Evolutionary conservation across 2,113 vertebrate species (phyloP), one percentile per base, ranked within the genome.

Genomic region (Prochilodus magdalenae): DNA sequence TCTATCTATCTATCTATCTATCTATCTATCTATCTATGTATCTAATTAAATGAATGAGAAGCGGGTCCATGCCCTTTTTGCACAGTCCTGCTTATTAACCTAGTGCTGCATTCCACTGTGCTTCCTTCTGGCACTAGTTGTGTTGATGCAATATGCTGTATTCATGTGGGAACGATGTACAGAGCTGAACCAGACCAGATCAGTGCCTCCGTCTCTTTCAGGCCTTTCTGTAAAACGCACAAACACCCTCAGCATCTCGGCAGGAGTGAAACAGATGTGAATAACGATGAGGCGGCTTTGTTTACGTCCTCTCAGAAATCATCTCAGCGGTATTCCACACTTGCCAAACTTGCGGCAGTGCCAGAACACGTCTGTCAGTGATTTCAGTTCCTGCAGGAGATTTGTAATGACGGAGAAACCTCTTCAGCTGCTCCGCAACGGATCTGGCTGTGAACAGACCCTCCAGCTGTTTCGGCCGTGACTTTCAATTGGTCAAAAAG

Each of bases 321-420:
- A 26, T 70, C 10, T 44, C 5, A 40, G 60, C 36, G 12, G 18
- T 26, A 62, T 44, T 44, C 36, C 33, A 15, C 30, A 75, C n/a
- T 8, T 75, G 51, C 55, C 22, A 67, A 18, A 22, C 29, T 44
- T 13, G 53, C 20, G 36, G 12, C 55, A 67, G 55, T 13, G 30
- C 33, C 24, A 29, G 26, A 57, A 49, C 26, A 44, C 12, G 22
- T 18, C 57, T 73, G 65, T 53, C 72, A 30, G 51, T 69, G 63
- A 57, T 75, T 69, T 60, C 73, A 76, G 57, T 63, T 84, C 74
- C 73, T 63, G 53, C 74, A 80, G 79, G 67, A 55, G 77, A 71
- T 84, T 65, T 60, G 33, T 71, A 63, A 71, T 75, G 73, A 27
- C 72, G 75, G 27, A 65, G 40, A 65, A 26, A 53, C 33, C 24